Conservation (phyloP, 2,888 invertebrate species). For the Caenorhabditis wallacei region DNA sequence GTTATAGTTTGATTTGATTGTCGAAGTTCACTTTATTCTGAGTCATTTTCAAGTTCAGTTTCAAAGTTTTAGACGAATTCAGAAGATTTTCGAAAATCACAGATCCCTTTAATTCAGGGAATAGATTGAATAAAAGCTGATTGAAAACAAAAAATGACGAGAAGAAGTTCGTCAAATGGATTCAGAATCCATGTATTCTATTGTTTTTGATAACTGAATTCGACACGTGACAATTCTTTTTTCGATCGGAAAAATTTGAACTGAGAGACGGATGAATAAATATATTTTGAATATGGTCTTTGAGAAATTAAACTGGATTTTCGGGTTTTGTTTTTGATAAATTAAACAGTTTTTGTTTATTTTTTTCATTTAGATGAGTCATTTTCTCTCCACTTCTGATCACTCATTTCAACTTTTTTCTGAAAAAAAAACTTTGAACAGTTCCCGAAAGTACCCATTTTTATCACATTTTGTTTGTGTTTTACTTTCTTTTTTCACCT, state of each 20-base stretch:
- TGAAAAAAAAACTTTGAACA: too few relatives aligned
- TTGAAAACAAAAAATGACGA: conserved; percentile 1
- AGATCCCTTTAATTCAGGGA: not conserved
- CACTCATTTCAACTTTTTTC: too few relatives aligned
- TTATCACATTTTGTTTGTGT: not conserved
- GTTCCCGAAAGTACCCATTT: not conserved
- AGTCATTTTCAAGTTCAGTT: conserved; percentile 6
- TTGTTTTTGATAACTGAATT: not conserved
- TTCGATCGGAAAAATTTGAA: too few relatives aligned
- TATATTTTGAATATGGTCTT: too few relatives aligned
- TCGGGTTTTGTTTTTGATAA: too few relatives aligned
- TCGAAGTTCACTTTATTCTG: not conserved
- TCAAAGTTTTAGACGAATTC: not conserved
- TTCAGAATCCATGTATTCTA: not conserved
- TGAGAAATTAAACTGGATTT: too few relatives aligned
- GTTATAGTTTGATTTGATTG: too few relatives aligned
- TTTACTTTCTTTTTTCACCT: not conserved
- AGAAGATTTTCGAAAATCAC: conserved; percentile 2
- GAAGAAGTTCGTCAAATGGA: conserved; percentile 4
- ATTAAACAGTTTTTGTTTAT: too few relatives aligned
- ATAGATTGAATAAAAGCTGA: conserved; percentile 7
- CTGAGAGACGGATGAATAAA: too few relatives aligned
- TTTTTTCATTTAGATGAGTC: too few relatives aligned
- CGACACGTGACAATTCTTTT: not conserved
- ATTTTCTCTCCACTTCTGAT: too few relatives aligned